Base-by-base conservation (phyloP, 2,888 invertebrate species). In the Malthinus flaveolus region DNA sequence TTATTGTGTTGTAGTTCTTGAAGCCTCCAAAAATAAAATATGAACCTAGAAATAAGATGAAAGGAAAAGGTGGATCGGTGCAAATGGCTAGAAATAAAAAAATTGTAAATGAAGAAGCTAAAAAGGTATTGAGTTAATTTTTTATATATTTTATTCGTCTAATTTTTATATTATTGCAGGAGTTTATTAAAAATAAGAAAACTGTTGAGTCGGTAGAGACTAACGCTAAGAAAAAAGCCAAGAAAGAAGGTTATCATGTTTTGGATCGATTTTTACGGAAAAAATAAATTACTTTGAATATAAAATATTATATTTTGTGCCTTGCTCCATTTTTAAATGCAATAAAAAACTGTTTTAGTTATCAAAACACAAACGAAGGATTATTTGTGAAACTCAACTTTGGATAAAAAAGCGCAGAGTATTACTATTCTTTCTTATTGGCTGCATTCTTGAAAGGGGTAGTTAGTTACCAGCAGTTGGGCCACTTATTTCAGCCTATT, bases 21-120 rank as follows among this genome's bases (percentile, higher is more conserved):
- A 94, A 91, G 78, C 89, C 91, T 10, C 88, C 88, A 48, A 85
- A 88, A 67, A 82, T 94, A 47, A 87, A 93, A 68, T 87, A 90
- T 63, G 87, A 87, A 59, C 89, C 91, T 0, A 83, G 89, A 44
- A 87, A 84, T 64, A 93, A 92, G 66, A 84, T 84, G 65, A 87
- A 87, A 77, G 92, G 90, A 54, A 90, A 87, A 75, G 91, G 91
- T 42, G 87, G 87, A 36, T 86, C 87, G 49, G 90, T 85, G 0
- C 87, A 88, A 68, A 85, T 88, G 56, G 84, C 90, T 7, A 83
- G 82, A 63, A 87, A 89, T 65, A 92, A 91, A 77, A 90, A 90
- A 73, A 91, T 91, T 62, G 84, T 92, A 13, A 87, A 87, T 71
- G 87, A 86, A 68, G 81, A 84, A 59, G 82, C 83, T 11, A 85